A percentile compares a stretch with the other conserved stretches of the same genome.
These are phyloP conservation scores for Mastomys natalensis DNA, from an alignment of 2,113 vertebrate species.

Conservation along the genomic window DNA sequence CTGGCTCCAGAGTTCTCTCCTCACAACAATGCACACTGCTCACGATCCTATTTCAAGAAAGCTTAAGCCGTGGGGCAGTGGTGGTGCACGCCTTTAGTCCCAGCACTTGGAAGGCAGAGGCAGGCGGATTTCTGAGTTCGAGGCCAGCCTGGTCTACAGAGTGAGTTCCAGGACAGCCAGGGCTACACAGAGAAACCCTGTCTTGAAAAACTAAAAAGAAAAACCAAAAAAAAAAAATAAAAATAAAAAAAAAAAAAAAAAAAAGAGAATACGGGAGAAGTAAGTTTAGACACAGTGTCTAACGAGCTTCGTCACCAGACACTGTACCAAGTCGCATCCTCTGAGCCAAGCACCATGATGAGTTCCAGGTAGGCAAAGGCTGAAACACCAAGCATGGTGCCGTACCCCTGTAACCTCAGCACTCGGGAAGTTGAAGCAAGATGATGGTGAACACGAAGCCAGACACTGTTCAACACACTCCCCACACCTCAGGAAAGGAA, in stretches of 20 bases:
- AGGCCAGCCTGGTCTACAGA: no score
- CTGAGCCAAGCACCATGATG: neutral
- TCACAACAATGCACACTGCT: neutral
- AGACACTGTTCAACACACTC: neutral
- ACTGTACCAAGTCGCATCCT: neutral
- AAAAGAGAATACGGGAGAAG: neutral
- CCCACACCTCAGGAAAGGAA: neutral
- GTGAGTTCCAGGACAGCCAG: no score
- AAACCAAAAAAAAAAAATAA: no score
- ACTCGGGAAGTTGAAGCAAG: neutral
- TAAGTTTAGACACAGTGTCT: neutral
- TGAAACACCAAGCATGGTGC: neutral
- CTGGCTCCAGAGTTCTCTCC: neutral
- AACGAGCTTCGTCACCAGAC: neutral
- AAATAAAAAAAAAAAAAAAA: no score
- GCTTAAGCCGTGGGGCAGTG: no score
- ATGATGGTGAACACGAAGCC: neutral
- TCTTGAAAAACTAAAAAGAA: no score
- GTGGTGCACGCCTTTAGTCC: no score
- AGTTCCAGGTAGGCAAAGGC: neutral
- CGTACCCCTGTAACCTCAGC: neutral
- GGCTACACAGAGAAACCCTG: no score
- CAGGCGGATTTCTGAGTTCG: no score
- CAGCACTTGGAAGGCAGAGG: no score
- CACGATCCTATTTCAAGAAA: neutral